Evolutionary conservation across 1,140 invertebrate genomes (phyloP), one percentile per base, ranked within the genome.

Genomic region (Acromyrmex echinatior): DNA sequence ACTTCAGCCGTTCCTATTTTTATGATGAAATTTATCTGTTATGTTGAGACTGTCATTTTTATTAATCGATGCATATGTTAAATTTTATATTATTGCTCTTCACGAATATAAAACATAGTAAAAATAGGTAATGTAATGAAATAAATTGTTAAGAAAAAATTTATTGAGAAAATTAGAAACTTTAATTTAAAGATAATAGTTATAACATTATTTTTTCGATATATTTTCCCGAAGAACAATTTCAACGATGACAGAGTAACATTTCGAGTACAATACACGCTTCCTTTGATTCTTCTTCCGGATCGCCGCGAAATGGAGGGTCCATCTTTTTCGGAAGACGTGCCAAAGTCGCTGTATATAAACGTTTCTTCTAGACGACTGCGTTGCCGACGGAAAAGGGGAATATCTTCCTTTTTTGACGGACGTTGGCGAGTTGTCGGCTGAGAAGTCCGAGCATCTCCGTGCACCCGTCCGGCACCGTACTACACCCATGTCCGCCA

Each of bases 311-410:
- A 68, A 31, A 80, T 78, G 84, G 66, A 79, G 74, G 79, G 28
- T 85, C 53, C 71, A 73, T 88, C 81, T 90, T 89, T 88, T 79
- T 81, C 70, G 86, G 71, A 87, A 88, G 65, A 88, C 58, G 66
- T 90, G 86, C 88, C 81, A 90, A 86, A 78, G 79, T 88, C 81
- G 35, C 71, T 82, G 81, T 90, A 88, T 91, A 86, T 91, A 91
- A 90, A 90, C 77, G 89, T 88, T 65, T 86, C 56, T 82, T 5
- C 51, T 21, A 10, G 60, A 16, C 60, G 73, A 76, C 45, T 73
- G 65, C 45, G 71, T 56, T 51, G 60, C 68, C 45, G 56, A 62
- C 31, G 49, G 62, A 56, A 70, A 79, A 81, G 31, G 28, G 16
- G 49, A 21, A 65, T 31, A 80, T 77, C 70, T 51, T 88, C 28